These are phyloP conservation scores for Cotesia congregata DNA, from an alignment of 2,888 invertebrate genomes.

Conservation along the genomic window DNA sequence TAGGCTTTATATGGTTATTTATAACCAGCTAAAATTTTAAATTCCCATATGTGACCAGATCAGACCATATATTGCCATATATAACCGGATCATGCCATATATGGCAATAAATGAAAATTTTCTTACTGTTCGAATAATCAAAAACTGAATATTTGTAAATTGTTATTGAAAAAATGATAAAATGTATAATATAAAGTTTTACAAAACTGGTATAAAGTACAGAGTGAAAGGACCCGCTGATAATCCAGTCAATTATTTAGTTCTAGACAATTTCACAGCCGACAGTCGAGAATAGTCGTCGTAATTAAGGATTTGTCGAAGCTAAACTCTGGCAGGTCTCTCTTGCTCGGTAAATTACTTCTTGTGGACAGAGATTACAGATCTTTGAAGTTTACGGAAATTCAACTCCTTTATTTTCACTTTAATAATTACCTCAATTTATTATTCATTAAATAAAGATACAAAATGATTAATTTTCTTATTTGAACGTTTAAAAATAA, in stretches of 20 bases:
- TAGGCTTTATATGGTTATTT: too few species aligned
- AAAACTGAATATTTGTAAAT: too few species aligned
- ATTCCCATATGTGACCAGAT: too few species aligned
- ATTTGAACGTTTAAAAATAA: background rate
- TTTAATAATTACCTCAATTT: constrained; percentile 6
- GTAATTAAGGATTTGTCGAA: constrained; percentile 18
- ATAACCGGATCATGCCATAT: too few species aligned
- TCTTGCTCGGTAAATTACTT: background rate
- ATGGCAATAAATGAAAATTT: too few species aligned
- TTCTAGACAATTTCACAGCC: constrained; percentile 50
- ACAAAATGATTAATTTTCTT: background rate
- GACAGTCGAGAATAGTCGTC: constrained; percentile 41
- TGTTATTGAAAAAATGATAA: background rate
- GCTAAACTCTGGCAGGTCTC: constrained; percentile 2
- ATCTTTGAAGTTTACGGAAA: constrained; percentile 3
- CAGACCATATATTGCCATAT: too few species aligned
- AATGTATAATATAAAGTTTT: background rate
- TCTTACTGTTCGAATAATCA: too few species aligned
- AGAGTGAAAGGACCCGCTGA: constrained; percentile 38
- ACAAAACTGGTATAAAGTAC: background rate
- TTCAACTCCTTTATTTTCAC: background rate
- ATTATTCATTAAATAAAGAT: background rate
- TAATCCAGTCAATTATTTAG: constrained; percentile 52
- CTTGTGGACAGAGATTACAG: constrained; percentile 4
- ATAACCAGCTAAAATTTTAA: too few species aligned